Conservation (phyloP, 2,797 vertebrate genomes). For the Crypturellus tataupa region DNA sequence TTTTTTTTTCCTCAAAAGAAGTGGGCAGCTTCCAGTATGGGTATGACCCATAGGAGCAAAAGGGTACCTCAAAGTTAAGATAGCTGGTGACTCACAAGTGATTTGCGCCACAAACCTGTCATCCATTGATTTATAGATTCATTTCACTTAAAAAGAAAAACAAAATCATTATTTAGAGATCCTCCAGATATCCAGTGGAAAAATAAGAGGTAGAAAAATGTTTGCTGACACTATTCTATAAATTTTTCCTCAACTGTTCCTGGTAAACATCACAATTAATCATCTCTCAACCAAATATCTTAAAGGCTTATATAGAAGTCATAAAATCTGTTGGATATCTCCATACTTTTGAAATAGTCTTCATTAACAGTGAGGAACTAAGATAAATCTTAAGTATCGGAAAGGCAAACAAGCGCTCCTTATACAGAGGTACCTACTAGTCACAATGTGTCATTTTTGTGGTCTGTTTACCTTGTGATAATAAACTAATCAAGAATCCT, state of each 20-base stretch:
- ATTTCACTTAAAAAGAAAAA: not conserved
- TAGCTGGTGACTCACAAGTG: not conserved
- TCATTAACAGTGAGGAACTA: not conserved
- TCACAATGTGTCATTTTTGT: not conserved
- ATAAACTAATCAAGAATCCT: not conserved
- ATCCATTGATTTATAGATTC: not conserved
- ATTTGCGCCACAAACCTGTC: not conserved
- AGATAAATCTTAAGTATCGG: not conserved
- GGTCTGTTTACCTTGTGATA: not conserved
- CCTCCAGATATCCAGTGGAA: not conserved
- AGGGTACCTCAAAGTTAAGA: not conserved
- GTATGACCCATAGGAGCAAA: not conserved
- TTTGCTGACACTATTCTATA: not conserved
- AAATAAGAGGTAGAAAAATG: not conserved
- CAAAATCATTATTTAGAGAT: not conserved
- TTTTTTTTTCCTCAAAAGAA: not conserved
- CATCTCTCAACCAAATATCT: not conserved
- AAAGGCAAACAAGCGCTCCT: not conserved
- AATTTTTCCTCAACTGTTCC: not conserved
- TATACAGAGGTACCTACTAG: not conserved
- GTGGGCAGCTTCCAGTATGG: not conserved
- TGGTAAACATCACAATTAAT: not conserved
- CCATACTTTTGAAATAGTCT: not conserved
- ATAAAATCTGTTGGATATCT: not conserved
- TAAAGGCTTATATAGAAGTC: not conserved